Evolutionary conservation across 2,113 vertebrate species (phyloP).

Genomic region (Taxidea taxus): DNA sequence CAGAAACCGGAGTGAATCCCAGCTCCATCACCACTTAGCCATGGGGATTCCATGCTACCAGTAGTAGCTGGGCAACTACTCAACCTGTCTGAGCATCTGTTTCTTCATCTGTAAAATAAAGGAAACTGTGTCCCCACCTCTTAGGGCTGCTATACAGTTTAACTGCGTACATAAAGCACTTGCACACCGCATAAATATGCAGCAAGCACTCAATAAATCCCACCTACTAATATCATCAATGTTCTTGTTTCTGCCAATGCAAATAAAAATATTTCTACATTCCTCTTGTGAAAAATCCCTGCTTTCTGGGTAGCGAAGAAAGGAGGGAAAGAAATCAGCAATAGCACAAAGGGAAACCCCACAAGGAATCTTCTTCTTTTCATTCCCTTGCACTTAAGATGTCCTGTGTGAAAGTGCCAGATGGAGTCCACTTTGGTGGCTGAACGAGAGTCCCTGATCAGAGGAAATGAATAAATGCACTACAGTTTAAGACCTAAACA

Average conservation of each 20-base stretch:
- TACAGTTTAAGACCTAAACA: background rate
- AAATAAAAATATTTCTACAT: background rate
- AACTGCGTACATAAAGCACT: background rate
- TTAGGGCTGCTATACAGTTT: background rate
- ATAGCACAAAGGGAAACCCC: background rate
- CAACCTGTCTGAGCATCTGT: background rate
- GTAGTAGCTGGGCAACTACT: background rate
- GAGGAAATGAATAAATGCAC: background rate
- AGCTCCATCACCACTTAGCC: rapidly evolving
- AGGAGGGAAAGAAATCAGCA: background rate
- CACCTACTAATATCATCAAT: background rate
- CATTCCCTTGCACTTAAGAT: background rate
- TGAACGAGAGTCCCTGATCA: background rate
- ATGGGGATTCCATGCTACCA: rapidly evolving
- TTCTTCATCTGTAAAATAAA: background rate
- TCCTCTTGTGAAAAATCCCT: background rate
- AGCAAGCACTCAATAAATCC: background rate
- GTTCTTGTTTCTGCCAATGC: background rate
- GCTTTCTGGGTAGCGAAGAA: background rate
- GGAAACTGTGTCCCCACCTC: too few species aligned
- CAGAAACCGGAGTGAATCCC: rapidly evolving
- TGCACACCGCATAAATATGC: background rate
- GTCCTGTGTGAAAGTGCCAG: background rate
- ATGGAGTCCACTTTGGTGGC: background rate
- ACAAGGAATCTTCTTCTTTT: background rate